Percentiles rank a stretch among this genome's conserved stretches.
Conservation (phyloP, 2,113 vertebrate species). For the Callorhinus ursinus region DNA sequence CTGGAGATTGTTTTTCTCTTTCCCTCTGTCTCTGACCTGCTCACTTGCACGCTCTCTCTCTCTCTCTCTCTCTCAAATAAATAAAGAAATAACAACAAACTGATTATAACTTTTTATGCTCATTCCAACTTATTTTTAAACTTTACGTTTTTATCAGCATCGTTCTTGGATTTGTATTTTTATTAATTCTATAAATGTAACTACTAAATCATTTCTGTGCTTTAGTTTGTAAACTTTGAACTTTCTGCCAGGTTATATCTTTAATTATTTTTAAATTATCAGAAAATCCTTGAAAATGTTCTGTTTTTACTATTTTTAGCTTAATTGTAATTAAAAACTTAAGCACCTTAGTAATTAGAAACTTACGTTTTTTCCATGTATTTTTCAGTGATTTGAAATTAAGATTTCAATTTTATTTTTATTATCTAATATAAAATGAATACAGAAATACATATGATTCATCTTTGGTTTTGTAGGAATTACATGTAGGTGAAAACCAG, state of each 20-base stretch:
- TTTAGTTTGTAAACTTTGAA: conserved; percentile 20
- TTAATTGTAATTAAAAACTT: conserved; percentile 36
- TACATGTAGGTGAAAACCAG: conserved; percentile 96
- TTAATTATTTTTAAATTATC: conserved; percentile 59
- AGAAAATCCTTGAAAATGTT: conserved; percentile 1
- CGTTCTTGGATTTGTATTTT: conserved; percentile 32
- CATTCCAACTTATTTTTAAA: conserved; percentile 24
- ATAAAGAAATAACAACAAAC: background rate
- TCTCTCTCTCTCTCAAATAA: background rate
- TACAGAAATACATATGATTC: background rate
- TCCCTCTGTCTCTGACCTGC: background rate
- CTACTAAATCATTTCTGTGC: conserved; percentile 18
- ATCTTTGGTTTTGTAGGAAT: conserved; percentile 87
- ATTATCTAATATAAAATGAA: background rate
- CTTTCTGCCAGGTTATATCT: background rate
- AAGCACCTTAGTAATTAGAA: background rate
- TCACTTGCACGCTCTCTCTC: background rate
- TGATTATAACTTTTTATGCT: background rate
- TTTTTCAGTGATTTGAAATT: conserved; percentile 48
- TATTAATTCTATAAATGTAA: background rate
- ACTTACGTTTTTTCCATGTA: background rate
- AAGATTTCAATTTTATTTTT: conserved; percentile 41
- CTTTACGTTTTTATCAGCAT: background rate
- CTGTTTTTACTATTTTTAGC: background rate
- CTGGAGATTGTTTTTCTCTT: background rate